Percentiles rank a stretch among this genome's conserved stretches.
Evolutionary conservation across 1,140 invertebrate genomes (phyloP).

Genomic region (Sitophilus oryzae): DNA sequence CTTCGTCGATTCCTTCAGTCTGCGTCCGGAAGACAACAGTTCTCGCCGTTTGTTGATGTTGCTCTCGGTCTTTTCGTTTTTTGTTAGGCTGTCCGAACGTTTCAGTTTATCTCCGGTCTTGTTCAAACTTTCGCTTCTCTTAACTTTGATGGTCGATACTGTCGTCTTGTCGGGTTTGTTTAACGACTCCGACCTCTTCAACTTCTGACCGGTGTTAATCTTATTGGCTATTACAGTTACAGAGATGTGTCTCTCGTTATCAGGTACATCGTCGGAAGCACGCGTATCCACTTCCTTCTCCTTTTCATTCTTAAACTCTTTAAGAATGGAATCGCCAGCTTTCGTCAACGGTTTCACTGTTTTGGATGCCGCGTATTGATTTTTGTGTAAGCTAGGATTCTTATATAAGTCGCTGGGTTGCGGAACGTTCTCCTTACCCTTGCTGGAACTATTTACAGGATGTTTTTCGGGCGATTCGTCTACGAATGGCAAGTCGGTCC

Average conservation of each 20-base stretch:
- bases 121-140: slow-evolving; percentile 53
- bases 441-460: background rate
- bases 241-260: slow-evolving; percentile 38
- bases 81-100: slow-evolving; percentile 63
- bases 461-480: slow-evolving; percentile 40
- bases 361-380: slow-evolving; percentile 28
- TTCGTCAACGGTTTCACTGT: slow-evolving; percentile 9
- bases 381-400: slow-evolving; percentile 44
- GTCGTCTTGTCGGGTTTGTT: slow-evolving; percentile 52
- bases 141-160: slow-evolving; percentile 47
- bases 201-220: slow-evolving; percentile 37
- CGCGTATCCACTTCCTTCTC: slow-evolving; percentile 43
- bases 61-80: slow-evolving; percentile 76
- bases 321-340: slow-evolving; percentile 28
- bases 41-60: slow-evolving; percentile 69
- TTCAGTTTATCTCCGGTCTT: slow-evolving; percentile 52
- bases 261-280: slow-evolving; percentile 36
- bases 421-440: slow-evolving; percentile 38
- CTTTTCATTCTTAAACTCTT: slow-evolving; percentile 36
- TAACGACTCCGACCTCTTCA: slow-evolving; percentile 56
- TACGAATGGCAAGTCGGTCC: slow-evolving; percentile 48
- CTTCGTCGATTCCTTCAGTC: slow-evolving; percentile 53
- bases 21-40: slow-evolving; percentile 45
- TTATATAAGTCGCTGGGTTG: slow-evolving; percentile 38
- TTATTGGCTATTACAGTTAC: slow-evolving; percentile 29